Evolutionary conservation across 1,140 invertebrate species (phyloP), one percentile per base, ranked within the genome.

Genomic region (Brachionus manjavacas): DNA sequence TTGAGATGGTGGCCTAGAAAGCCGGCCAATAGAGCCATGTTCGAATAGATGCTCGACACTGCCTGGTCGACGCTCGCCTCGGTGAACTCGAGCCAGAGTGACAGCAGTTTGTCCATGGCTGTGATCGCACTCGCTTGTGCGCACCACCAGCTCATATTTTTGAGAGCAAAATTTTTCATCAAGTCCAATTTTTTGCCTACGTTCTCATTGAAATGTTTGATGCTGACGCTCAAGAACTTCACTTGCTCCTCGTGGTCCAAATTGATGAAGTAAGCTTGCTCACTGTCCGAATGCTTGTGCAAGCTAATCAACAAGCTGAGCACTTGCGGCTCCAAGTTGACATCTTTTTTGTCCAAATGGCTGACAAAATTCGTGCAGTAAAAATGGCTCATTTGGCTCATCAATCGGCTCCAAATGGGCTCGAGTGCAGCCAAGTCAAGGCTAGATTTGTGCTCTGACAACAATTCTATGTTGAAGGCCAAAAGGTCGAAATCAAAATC

Each of bases 71-170:
- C 16, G 46, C 23, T 72, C 0, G 28, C 31, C 31, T n/a, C 6
- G 31, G 39, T 9, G 0, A 72, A 23, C 14, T 41, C 35, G 8
- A 41, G 12, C 31, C 68, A 72, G 6, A 72, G 31, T 9, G 28
- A 35, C 4, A 41, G 8, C 35, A 72, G 2, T 41, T 20, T 72
- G n/a, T 72, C 31, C 14, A 72, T 11, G 4, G n/a, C 31, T 43
- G 11, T n/a, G 20, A 72, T 72, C 4, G 25, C 68, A 3, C 39
- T 72, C 2, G 41, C 68, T 23, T 72, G 3, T 0, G 7, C 35
- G 41, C 68, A 72, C 23, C 12, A 76, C 72, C 72, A 76, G 23
- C 41, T 76, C 23, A 76, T 49, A 25, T 49, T 49, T 49, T 76
- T 76, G 2, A 76, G 14, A 2, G 23, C 2, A 49, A 25, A 49